Conservation (phyloP, 2,113 vertebrate species). For the Microtus ochrogaster region DNA sequence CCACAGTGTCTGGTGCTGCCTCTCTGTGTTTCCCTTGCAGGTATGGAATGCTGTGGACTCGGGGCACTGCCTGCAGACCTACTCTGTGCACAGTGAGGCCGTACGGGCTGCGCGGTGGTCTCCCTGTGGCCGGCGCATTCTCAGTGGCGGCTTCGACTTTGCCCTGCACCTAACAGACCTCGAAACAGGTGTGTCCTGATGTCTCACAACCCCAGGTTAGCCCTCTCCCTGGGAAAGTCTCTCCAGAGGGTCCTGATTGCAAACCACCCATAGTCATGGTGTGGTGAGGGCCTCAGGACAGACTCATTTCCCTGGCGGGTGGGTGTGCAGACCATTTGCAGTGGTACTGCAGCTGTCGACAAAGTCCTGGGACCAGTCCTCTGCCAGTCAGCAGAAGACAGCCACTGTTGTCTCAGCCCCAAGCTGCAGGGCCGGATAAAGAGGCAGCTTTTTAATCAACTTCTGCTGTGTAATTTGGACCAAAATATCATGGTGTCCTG, state of each 20-base stretch:
- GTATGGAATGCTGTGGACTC: constrained; percentile 95
- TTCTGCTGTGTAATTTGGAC: constrained; percentile 65
- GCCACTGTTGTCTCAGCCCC: constrained; percentile 45
- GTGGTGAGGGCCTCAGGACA: neutral
- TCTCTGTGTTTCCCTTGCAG: constrained; percentile 84
- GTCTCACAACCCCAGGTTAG: fast-evolving
- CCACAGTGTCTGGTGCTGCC: neutral
- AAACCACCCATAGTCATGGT: fast-evolving
- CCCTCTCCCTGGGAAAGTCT: fast-evolving
- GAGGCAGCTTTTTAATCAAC: constrained; percentile 72
- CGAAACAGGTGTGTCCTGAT: constrained; percentile 91
- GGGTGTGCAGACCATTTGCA: neutral
- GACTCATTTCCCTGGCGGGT: fast-evolving
- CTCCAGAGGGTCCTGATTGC: too few species aligned
- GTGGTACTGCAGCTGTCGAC: neutral
- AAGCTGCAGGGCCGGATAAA: constrained; percentile 45
- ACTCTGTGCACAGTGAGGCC: constrained; percentile 89
- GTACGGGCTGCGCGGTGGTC: constrained; percentile 94
- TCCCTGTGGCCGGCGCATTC: constrained; percentile 91
- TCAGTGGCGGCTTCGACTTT: constrained; percentile 96
- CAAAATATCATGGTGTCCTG: constrained; percentile 54
- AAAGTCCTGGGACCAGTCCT: neutral
- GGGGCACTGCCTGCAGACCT: constrained; percentile 91
- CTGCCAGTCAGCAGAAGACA: neutral
- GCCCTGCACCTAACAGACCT: constrained; percentile 91